Evolutionary conservation across 2,113 vertebrate genomes (phyloP).

Genomic region (Dipodomys merriami): DNA sequence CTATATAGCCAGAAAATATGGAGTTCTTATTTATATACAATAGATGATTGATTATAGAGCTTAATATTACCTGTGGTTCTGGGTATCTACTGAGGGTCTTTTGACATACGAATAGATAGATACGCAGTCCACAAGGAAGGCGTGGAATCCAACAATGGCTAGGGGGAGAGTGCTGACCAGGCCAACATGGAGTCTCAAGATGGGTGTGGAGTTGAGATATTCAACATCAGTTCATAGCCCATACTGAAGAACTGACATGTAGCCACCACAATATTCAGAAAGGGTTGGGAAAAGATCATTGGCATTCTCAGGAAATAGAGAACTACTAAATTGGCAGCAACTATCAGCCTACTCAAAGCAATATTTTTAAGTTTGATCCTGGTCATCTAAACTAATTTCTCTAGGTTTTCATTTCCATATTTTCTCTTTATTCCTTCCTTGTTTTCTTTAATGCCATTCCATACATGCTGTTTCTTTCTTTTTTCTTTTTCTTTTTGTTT

Average conservation of each 20-base stretch:
- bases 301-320: neutral
- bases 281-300: neutral
- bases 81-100: neutral
- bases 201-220: neutral
- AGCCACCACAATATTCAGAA: neutral
- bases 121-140: neutral
- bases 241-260: neutral
- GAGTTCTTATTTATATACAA: no score
- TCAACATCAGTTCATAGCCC: neutral
- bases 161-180: neutral
- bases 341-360: neutral
- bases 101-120: neutral
- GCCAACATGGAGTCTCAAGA: neutral
- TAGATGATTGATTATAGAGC: neutral
- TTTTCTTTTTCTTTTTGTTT: no score
- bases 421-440: neutral
- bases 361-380: slow-evolving; percentile 41
- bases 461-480: neutral
- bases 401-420: neutral
- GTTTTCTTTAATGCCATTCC: neutral
- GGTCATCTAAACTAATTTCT: neutral
- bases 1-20: neutral
- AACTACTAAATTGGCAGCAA: neutral
- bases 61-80: neutral
- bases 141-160: neutral